Percentiles rank a stretch among this genome's conserved stretches.
Evolutionary conservation across 23 tunicate species (phyloP).

Genomic region (Pegea sp.): DNA sequence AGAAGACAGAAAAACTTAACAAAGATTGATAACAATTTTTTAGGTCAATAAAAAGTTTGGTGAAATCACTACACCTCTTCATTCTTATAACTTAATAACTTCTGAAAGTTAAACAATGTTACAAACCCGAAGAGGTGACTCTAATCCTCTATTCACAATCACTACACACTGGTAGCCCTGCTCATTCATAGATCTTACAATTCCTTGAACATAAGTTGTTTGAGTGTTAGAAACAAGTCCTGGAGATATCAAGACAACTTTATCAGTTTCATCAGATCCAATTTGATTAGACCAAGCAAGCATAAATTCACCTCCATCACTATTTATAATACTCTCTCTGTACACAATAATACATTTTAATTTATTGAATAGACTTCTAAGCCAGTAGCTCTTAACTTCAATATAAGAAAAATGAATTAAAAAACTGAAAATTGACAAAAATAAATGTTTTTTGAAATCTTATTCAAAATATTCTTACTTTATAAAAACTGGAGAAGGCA

Average conservation of each 20-base stretch:
- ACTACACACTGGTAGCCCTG: constrained; percentile 26
- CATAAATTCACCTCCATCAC: constrained; percentile 55
- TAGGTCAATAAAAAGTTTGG: too few species aligned
- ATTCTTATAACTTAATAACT: too few species aligned
- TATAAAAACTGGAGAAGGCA: neutral
- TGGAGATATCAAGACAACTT: constrained; percentile 38
- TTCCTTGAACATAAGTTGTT: constrained; percentile 16
- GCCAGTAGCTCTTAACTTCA: neutral
- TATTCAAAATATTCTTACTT: neutral
- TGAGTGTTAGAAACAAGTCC: constrained; percentile 48
- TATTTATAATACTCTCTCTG: constrained; percentile 26
- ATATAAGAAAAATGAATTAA: neutral
- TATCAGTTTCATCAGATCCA: constrained; percentile 1
- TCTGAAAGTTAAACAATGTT: too few species aligned
- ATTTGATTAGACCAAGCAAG: constrained; percentile 53
- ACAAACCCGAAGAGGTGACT: constrained; percentile 29
- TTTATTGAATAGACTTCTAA: neutral
- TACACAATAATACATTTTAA: neutral
- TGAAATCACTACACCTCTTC: too few species aligned
- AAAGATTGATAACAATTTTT: too few species aligned
- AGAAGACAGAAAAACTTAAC: too few species aligned
- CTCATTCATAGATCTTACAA: constrained; percentile 8
- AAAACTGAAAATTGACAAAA: neutral
- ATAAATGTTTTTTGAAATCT: neutral
- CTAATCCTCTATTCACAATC: constrained; percentile 66